A percentile compares a stretch with the other conserved stretches of the same genome.
These are phyloP conservation scores for Drosophila varians DNA, from an alignment of 1,140 invertebrate genomes.

Conservation along the genomic window DNA sequence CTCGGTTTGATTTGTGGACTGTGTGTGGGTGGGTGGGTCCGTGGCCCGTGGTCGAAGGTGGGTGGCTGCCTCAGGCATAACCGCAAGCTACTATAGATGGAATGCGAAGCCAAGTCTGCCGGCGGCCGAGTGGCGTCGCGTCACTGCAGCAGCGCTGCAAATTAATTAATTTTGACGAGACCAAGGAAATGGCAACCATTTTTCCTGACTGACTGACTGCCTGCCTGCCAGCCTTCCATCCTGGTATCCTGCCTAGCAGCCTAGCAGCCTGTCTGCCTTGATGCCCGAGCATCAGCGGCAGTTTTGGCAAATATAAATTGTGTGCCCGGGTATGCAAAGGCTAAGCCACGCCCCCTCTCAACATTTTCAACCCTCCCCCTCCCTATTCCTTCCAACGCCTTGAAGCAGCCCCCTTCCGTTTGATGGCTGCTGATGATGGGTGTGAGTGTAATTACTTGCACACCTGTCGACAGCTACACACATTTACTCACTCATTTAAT, in stretches of 20 bases:
- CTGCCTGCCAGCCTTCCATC: not conserved
- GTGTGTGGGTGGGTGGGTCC: conserved; percentile 15
- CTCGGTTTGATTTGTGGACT: conserved; percentile 55
- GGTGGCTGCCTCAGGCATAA: conserved; percentile 31
- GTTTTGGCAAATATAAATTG: conserved; percentile 80
- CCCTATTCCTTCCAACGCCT: not conserved
- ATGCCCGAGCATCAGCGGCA: conserved; percentile 41
- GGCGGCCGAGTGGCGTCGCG: conserved; percentile 45
- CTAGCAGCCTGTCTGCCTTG: conserved; percentile 8
- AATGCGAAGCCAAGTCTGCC: conserved; percentile 22
- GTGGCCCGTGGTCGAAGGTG: not conserved
- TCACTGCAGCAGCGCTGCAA: conserved; percentile 49
- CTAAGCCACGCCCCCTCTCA: conserved; percentile 11
- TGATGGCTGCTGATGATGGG: conserved; percentile 53
- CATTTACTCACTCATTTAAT: conserved; percentile 77
- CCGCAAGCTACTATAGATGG: conserved; percentile 50
- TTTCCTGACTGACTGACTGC: conserved; percentile 49
- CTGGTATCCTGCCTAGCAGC: not conserved
- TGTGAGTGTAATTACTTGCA: conserved; percentile 80
- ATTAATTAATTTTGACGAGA: conserved; percentile 81
- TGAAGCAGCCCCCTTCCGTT: not conserved
- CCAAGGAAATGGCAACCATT: conserved; percentile 74
- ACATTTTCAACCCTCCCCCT: not conserved
- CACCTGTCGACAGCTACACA: conserved; percentile 80
- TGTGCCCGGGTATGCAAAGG: conserved; percentile 67